Evolutionary conservation across 1,140 invertebrate species (phyloP).

Genomic region (Drosophila pruinosa): DNA sequence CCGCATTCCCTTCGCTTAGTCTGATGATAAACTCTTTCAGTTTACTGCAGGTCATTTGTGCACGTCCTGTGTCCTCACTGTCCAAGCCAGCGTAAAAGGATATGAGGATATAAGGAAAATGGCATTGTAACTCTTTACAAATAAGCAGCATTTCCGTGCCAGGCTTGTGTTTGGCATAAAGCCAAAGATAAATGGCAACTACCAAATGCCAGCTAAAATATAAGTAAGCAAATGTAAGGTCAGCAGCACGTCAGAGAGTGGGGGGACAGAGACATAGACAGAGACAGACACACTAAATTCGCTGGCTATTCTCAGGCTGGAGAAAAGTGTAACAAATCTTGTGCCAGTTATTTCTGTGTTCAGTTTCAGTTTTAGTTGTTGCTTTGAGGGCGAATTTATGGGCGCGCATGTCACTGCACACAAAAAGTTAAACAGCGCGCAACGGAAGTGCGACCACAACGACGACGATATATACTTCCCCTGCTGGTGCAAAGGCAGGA

Average conservation of each 20-base stretch:
- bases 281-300: not conserved
- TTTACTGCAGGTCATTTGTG: constrained; percentile 61
- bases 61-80: not conserved
- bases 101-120: constrained; percentile 20
- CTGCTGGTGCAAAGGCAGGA: not conserved
- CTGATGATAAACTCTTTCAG: constrained; percentile 60
- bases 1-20: not conserved
- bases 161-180: constrained; percentile 66
- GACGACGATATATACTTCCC: not conserved
- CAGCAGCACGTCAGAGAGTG: constrained; percentile 11
- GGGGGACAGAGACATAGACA: not conserved
- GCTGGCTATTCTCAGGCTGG: constrained; percentile 6
- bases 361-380: constrained; percentile 28
- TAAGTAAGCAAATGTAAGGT: constrained; percentile 63
- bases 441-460: constrained; percentile 74
- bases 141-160: constrained; percentile 66
- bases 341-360: constrained; percentile 46
- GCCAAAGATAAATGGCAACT: constrained; percentile 77
- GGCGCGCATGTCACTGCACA: constrained; percentile 75
- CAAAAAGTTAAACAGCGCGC: constrained; percentile 79
- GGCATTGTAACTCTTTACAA: constrained; percentile 55
- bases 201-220: constrained; percentile 72
- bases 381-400: constrained; percentile 65
- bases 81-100: not conserved
- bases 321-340: constrained; percentile 69